Conservation (phyloP, 2,797 vertebrate genomes). For the Parotocinclus haroldoi region DNA sequence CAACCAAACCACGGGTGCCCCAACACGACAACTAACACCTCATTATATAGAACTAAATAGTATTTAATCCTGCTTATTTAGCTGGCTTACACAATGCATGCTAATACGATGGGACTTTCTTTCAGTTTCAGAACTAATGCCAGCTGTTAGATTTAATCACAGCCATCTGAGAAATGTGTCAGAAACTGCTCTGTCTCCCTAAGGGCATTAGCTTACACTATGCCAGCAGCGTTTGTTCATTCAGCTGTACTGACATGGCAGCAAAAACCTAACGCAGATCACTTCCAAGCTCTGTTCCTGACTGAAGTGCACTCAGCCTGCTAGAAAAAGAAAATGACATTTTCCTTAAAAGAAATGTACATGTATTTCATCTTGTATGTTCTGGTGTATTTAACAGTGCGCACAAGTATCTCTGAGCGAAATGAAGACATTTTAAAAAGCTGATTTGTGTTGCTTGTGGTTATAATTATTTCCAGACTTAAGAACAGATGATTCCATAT, state of each 20-base stretch:
- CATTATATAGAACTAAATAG: conserved; percentile 29
- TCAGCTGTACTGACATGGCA: conserved; percentile 39
- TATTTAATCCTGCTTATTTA: conserved; percentile 32
- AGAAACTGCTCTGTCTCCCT: conserved; percentile 41
- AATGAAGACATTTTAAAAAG: conserved; percentile 68
- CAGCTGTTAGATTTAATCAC: conserved; percentile 45
- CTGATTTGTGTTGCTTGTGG: conserved; percentile 71
- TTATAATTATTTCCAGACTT: conserved; percentile 55
- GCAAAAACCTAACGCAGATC: conserved; percentile 14
- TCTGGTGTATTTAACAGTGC: conserved; percentile 3
- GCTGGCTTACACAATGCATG: conserved; percentile 17
- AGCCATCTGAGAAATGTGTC: conserved; percentile 45
- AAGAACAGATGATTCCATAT: conserved; percentile 6
- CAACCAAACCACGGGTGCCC: too few species aligned
- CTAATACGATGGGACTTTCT: conserved; percentile 40
- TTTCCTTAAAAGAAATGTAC: too few species aligned
- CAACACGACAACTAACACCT: conserved; percentile 2
- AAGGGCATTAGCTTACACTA: conserved; percentile 29
- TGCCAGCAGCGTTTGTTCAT: conserved; percentile 39
- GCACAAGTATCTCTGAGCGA: conserved; percentile 59
- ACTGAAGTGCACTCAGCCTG: conserved; percentile 28
- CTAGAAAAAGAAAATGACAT: background rate
- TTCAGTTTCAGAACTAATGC: conserved; percentile 36
- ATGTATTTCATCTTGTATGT: too few species aligned
- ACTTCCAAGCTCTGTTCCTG: conserved; percentile 17